Evolutionary conservation across 2,888 invertebrate species (phyloP).

Genomic region (Eupithecia subumbrata): DNA sequence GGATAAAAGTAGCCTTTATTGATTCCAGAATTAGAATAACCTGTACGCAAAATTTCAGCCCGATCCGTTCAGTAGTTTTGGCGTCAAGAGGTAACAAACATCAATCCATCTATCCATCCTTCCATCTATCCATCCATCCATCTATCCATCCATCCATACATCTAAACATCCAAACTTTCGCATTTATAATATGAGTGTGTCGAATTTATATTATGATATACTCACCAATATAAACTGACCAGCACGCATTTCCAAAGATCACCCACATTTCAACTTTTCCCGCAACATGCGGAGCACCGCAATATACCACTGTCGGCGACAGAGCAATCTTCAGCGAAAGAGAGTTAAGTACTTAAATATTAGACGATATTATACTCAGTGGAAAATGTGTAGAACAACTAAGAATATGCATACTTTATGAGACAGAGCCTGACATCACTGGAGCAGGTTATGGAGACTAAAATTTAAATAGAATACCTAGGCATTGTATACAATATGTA

Average conservation of each 20-base stretch:
- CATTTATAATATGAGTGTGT: too few relatives aligned
- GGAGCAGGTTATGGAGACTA: background rate
- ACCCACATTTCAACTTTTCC: background rate
- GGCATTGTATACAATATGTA: too few relatives aligned
- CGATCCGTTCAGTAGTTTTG: too few relatives aligned
- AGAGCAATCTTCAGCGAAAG: conserved; percentile 53
- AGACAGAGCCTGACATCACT: background rate
- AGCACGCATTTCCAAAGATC: background rate
- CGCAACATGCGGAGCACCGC: conserved; percentile 28
- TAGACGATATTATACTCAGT: background rate
- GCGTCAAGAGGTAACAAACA: too few relatives aligned
- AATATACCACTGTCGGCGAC: conserved; percentile 63
- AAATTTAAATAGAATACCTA: background rate
- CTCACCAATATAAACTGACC: background rate
- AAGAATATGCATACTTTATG: background rate
- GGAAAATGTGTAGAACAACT: background rate
- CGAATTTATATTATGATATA: too few relatives aligned
- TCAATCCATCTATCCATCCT: too few relatives aligned
- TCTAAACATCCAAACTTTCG: too few relatives aligned
- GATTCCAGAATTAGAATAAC: too few relatives aligned
- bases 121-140: too few relatives aligned
- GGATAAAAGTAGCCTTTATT: too few relatives aligned
- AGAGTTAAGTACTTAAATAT: conserved; percentile 35
- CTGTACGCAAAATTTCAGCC: too few relatives aligned
- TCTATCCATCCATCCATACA: too few relatives aligned